Base-by-base conservation (phyloP, 1,140 invertebrate species). In the Zaprionus vittiger region DNA sequence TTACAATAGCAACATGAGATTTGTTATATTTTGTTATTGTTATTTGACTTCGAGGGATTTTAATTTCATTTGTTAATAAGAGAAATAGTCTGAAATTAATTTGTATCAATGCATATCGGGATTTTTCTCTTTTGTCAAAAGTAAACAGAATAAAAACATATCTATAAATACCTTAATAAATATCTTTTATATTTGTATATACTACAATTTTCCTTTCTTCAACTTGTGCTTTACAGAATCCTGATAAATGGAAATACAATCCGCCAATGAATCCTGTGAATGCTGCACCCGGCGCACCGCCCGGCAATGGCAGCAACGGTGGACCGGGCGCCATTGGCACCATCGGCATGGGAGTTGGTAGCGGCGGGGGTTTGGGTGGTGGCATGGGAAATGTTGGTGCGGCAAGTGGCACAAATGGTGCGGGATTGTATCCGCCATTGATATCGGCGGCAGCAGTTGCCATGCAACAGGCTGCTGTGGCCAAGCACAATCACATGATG, bases 231-330 rank as follows among this genome's bases (percentile, higher is more conserved):
- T 79, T 80, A 0, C 78, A 95, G 95, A 95, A 94, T 91, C 94
- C 95, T 82, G 95, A 95, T 82, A 95, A 95, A 92, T 95, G 95
- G 95, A 95, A 95, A 84, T 95, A 94, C 84, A 93, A 94, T 89
- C 89, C 91, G n/a, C 91, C 92, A 11, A 92, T 92, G 90, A 92
- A 92, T 79, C 77, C 91, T 12, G 78, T 72, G 4, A 92, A 91
- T 47, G 91, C 90, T 5, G 91, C 91, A 41, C 91, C 91, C 5
- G 91, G 91, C 20, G 91, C 74, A 61, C 81, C 80, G 41, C 86
- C 89, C 4, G 83, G 91, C 11, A 83, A 79, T 54, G 86, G 86
- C 12, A 89, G 67, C 69, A 83, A 81, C 54, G 87, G 89, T 49
- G 91, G 91, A 5, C 91, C 89, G 1, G 90, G 91, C 14, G 67